A percentile compares a stretch with the other conserved stretches of the same genome.
These are phyloP conservation scores for Danionella dracula DNA, from an alignment of 2,797 vertebrate species.

Conservation along the genomic window DNA sequence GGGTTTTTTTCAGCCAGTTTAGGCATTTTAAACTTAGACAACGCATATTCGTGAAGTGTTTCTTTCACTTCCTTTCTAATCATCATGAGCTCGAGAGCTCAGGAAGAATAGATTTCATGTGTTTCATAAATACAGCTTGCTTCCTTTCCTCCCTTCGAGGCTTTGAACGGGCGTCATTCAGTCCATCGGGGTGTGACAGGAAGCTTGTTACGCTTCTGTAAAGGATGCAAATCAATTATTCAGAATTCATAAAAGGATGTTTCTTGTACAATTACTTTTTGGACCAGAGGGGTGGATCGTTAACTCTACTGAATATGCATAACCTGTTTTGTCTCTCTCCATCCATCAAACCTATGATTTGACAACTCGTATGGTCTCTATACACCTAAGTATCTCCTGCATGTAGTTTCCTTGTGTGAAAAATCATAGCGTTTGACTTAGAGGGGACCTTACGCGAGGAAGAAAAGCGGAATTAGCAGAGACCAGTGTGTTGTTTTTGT, in stretches of 20 bases:
- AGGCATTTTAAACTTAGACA: too few relatives aligned
- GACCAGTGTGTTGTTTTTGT: too few relatives aligned
- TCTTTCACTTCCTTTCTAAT: neutral
- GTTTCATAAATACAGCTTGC: neutral
- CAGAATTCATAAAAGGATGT: conserved; percentile 16
- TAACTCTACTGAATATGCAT: neutral
- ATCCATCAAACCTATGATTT: too few relatives aligned
- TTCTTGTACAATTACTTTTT: conserved; percentile 10
- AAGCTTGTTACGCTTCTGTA: neutral
- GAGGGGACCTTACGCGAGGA: too few relatives aligned
- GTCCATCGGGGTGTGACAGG: neutral
- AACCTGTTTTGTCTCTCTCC: neutral
- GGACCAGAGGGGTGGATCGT: too few relatives aligned
- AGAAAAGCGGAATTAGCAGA: too few relatives aligned
- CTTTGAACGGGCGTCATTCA: conserved; percentile 8
- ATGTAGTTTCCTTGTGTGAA: too few relatives aligned
- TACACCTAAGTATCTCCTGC: too few relatives aligned
- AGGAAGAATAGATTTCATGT: neutral
- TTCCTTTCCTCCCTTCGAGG: neutral
- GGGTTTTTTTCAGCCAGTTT: too few relatives aligned
- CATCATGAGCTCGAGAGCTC: neutral
- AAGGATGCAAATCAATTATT: conserved; percentile 42
- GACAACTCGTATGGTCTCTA: too few relatives aligned
- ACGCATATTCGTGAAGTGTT: too few relatives aligned
- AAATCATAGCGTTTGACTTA: too few relatives aligned